phyloP scores from a whole-genome alignment of 2,113 vertebrate species.

The Chrysemys picta region DNA sequence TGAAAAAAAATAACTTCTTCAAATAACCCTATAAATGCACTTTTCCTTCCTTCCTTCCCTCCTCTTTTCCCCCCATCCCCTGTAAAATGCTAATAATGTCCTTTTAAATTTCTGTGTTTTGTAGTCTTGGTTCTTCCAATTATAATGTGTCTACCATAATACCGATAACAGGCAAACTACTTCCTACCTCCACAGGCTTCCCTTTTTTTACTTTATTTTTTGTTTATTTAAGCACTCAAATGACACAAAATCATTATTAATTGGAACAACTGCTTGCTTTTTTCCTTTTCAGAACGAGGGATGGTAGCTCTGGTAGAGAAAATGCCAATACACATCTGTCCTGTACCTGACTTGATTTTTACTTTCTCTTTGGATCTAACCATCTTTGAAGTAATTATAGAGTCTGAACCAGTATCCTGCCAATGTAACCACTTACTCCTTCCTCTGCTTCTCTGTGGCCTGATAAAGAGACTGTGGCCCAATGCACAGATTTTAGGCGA shows the following conservation, averaged over 20 bases:
- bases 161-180: neutral
- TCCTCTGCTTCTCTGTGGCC: neutral
- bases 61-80: neutral
- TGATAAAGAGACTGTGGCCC: neutral
- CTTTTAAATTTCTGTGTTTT: conserved; percentile 20
- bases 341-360: neutral
- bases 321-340: neutral
- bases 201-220: neutral
- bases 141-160: conserved; percentile 18
- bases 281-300: neutral
- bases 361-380: neutral
- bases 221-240: conserved; percentile 23
- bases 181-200: conserved; percentile 20
- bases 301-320: neutral
- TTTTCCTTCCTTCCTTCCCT: conserved; percentile 30
- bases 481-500: neutral
- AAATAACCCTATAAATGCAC: conserved; percentile 10
- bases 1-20: conserved; percentile 3
- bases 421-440: neutral
- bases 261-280: conserved; percentile 4
- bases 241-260: neutral
- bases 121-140: accelerated
- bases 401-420: neutral
- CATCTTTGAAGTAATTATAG: neutral
- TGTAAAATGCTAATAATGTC: neutral